Percentiles rank a stretch among this genome's conserved stretches.
Evolutionary conservation across 2,797 vertebrate genomes (phyloP).

Genomic region (Chelonia mydas): DNA sequence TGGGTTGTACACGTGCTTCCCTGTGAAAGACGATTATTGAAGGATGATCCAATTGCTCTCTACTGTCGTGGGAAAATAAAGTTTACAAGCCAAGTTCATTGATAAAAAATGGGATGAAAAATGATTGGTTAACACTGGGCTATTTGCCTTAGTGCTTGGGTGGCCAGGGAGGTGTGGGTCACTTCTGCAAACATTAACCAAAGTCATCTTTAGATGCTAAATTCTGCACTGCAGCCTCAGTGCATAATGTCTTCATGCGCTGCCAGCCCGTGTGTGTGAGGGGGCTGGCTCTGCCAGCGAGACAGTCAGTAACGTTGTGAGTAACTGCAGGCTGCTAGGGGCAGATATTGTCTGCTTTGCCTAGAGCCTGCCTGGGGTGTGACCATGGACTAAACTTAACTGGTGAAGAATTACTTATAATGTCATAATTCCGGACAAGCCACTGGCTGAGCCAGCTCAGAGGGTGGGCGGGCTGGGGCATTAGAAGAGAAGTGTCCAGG

Average conservation of each 20-base stretch:
- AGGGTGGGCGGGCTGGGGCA: neutral
- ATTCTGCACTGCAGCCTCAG: neutral
- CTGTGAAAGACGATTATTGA: fast-evolving
- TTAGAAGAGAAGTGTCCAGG: neutral
- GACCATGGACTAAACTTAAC: neutral
- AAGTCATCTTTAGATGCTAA: neutral
- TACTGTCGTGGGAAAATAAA: fast-evolving
- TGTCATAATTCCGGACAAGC: neutral
- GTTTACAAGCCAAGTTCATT: neutral
- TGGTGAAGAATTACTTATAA: neutral
- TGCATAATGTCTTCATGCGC: neutral
- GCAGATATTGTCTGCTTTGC: neutral
- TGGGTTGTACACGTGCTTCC: neutral
- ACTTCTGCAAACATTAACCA: neutral
- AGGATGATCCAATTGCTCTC: fast-evolving
- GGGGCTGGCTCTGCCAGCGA: fast-evolving
- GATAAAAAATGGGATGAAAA: neutral
- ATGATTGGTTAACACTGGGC: neutral
- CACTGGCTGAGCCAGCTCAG: no score
- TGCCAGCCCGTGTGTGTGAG: fast-evolving
- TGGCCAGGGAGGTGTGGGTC: neutral
- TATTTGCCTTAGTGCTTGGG: neutral
- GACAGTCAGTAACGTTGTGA: neutral
- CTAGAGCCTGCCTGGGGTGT: neutral
- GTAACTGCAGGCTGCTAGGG: neutral